phyloP scores from a whole-genome alignment of 2,113 vertebrate genomes.

The Rhabdomys dilectus region DNA sequence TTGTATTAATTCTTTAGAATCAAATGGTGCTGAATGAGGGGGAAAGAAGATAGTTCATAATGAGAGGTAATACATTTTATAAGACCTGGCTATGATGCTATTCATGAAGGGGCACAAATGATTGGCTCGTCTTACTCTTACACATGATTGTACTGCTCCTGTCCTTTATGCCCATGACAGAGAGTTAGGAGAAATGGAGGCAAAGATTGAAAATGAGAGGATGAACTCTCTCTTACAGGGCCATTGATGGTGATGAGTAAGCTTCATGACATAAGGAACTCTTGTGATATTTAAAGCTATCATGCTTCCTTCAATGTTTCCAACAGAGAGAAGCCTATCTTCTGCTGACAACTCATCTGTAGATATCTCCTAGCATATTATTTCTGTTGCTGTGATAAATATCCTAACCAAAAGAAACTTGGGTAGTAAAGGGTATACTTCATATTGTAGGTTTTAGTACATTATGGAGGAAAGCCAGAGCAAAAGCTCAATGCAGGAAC shows the following conservation, averaged over 20 bases:
- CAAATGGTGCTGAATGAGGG: background rate
- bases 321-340: background rate
- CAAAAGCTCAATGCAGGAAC: background rate
- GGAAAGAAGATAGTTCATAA: background rate
- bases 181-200: background rate
- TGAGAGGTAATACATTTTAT: background rate
- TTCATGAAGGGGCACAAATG: background rate
- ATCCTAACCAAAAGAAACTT: background rate
- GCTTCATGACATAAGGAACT: no score
- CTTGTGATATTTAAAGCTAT: background rate
- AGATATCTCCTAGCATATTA: background rate
- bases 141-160: no score
- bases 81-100: no score
- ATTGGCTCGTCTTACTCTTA: background rate
- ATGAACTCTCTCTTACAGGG: background rate
- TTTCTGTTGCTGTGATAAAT: background rate
- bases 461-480: background rate
- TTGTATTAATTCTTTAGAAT: background rate
- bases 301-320: background rate
- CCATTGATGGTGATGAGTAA: background rate
- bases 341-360: background rate
- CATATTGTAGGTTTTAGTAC: background rate
- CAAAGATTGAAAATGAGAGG: background rate
- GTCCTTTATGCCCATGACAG: background rate
- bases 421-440: background rate